Evolutionary conservation across 2,113 vertebrate species (phyloP), one percentile per base, ranked within the genome.

Genomic region (Piliocolobus tephrosceles): DNA sequence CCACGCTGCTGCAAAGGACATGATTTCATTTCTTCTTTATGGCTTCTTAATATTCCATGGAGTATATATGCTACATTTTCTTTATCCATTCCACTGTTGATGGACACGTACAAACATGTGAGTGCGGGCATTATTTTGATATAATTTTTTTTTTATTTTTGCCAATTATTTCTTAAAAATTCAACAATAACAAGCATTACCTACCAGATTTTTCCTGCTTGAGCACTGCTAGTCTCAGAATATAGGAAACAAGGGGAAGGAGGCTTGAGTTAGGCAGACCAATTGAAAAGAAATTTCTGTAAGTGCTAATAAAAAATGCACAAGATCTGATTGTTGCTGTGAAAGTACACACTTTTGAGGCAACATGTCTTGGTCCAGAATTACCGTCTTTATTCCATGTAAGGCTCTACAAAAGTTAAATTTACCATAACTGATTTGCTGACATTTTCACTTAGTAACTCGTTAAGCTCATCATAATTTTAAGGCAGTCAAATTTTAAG

Each of bases 401-500:
- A 91, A 38, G 14, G 55, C 58, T 93, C 76, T 66, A n/a, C 18
- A 88, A 82, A 92, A 91, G 57, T 93, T 91, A 91, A 94, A 90
- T 88, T 91, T 87, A 16, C 40, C 22, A 8, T 32, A 89, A 76
- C 38, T 70, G 47, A 95, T 88, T 94, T 89, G 94, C 96, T 97
- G 91, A 94, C 40, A 43, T 83, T 94, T 94, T 94, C 13, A 92
- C 35, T 82, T 88, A 92, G 32, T 55, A 90, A 81, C 30, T 80
- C 75, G 90, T 92, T 96, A 95, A 97, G n/a, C 43, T 88, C 14
- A 38, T 98, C 76, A 87, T 55, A 40, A 78, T 96, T 91, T 89
- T 95, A 96, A 97, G 82, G n/a, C 27, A 93, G 68, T 97, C 92
- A 98, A 80, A 27, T 82, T 97, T 96, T 97, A 98, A 97, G 43